Base-by-base conservation (phyloP, 1,140 invertebrate species). In the Aricia agestis region DNA sequence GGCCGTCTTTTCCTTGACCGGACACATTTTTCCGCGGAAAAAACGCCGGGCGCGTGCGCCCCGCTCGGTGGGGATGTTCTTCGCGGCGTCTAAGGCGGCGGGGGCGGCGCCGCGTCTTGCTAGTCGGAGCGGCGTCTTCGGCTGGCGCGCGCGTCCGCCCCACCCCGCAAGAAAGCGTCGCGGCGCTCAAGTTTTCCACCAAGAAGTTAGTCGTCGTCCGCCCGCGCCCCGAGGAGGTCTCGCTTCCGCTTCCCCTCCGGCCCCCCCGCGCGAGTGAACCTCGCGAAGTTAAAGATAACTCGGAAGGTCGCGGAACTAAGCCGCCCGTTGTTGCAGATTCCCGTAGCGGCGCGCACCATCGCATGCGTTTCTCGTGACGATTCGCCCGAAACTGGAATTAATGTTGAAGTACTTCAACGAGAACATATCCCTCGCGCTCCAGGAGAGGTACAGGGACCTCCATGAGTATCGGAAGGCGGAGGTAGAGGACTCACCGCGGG, bases 401-500 rank as follows among this genome's bases (percentile, higher is more conserved):
- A 91, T 91, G 89, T 91, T 90, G 89, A 91, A 91, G 81, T 91
- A 91, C 86, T 91, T 91, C 87, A 91, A 91, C 87, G 89, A 91
- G 78, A 91, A 91, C 75, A 88, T 91, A 84, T 90, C 87, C 86
- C 87, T 90, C 86, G 89, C 89, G 87, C 89, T 91, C 79, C 89
- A 91, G 87, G 89, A 91, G 89, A 89, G 89, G 85, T 91, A 91
- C 79, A 85, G 89, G 85, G 89, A 91, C 86, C 89, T 91, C 89
- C 86, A 91, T 91, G 89, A 91, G 79, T 91, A 84, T 83, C 85
- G 89, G 81, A 91, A 91, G 89, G 81, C 87, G 84, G 89, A 91
- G 84, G 83, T 91, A 90, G 89, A 89, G 82, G 88, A 91, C 75
- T 91, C 87, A 85, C 89, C 87, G 82, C 83, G 89, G 84, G 89